phyloP scores from a whole-genome alignment of 1,140 invertebrate genomes.

The Portunus trituberculatus region DNA sequence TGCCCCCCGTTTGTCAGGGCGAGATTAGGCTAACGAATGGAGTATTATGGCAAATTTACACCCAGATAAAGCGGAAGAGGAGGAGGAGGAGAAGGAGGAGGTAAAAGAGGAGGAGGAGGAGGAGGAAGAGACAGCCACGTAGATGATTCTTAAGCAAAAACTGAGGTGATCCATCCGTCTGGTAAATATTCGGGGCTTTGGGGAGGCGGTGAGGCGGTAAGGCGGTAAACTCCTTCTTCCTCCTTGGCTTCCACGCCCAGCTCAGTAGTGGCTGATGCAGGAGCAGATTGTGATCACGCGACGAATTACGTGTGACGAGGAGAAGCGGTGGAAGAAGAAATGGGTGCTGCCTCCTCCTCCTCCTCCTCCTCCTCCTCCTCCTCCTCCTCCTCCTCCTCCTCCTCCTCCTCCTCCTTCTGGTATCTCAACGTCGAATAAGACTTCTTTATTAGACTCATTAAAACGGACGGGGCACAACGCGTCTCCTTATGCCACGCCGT shows the following conservation, averaged over 20 bases:
- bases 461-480: background rate
- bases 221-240: background rate
- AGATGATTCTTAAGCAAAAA: background rate
- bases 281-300: slow-evolving; percentile 17
- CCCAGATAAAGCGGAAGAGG: background rate
- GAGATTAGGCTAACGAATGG: slow-evolving; percentile 60
- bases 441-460: slow-evolving; percentile 59
- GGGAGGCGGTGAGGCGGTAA: background rate
- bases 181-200: slow-evolving; percentile 41
- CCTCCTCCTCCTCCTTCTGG: background rate
- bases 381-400: background rate
- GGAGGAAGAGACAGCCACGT: background rate
- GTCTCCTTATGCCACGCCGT: background rate
- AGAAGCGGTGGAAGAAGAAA: background rate
- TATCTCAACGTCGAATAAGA: slow-evolving; percentile 21
- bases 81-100: background rate
- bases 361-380: background rate
- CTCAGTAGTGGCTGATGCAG: background rate
- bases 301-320: slow-evolving; percentile 59
- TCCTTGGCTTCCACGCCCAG: background rate
- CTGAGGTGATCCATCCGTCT: background rate
- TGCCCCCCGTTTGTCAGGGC: slow-evolving; percentile 9
- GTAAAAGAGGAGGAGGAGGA: background rate
- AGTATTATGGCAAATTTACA: slow-evolving; percentile 56
- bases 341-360: background rate